Percentiles rank a stretch among this genome's conserved stretches.
Evolutionary conservation across 2,113 vertebrate species (phyloP).

Genomic region (Prinia subflava): DNA sequence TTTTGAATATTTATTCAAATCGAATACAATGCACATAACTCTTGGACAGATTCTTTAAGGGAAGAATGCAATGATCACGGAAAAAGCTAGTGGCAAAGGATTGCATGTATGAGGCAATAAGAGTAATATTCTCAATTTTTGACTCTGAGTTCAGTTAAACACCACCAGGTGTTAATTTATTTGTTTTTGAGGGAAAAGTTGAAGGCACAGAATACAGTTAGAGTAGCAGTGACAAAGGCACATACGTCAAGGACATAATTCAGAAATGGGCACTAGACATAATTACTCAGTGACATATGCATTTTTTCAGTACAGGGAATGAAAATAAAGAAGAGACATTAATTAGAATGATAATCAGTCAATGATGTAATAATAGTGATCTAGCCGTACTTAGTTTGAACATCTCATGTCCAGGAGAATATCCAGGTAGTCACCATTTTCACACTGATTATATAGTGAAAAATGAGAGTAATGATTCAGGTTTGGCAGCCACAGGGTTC

Average conservation of each 20-base stretch:
- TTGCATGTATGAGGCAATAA: background rate
- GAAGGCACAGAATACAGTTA: background rate
- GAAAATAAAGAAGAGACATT: conserved; percentile 72
- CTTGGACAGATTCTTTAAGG: background rate
- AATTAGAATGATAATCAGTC: conserved; percentile 74
- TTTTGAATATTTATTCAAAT: background rate
- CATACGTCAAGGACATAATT: conserved; percentile 14
- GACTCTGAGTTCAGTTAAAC: background rate
- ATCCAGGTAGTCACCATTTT: conserved; percentile 71
- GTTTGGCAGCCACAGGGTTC: conserved; percentile 70
- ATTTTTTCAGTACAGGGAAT: conserved; percentile 65
- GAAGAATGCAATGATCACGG: background rate
- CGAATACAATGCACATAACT: rapidly evolving
- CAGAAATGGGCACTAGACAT: conserved; percentile 1
- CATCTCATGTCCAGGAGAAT: conserved; percentile 67
- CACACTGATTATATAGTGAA: conserved; percentile 74
- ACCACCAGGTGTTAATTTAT: background rate
- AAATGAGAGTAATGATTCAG: conserved; percentile 76
- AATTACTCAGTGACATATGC: conserved; percentile 52
- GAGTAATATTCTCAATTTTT: background rate
- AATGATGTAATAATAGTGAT: conserved; percentile 69
- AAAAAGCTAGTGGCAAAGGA: background rate
- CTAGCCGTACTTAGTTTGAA: conserved; percentile 66
- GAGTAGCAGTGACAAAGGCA: background rate
- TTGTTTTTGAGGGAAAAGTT: background rate